Base-by-base conservation (phyloP, 2,797 vertebrate species). In the Sebastes diaconus region DNA sequence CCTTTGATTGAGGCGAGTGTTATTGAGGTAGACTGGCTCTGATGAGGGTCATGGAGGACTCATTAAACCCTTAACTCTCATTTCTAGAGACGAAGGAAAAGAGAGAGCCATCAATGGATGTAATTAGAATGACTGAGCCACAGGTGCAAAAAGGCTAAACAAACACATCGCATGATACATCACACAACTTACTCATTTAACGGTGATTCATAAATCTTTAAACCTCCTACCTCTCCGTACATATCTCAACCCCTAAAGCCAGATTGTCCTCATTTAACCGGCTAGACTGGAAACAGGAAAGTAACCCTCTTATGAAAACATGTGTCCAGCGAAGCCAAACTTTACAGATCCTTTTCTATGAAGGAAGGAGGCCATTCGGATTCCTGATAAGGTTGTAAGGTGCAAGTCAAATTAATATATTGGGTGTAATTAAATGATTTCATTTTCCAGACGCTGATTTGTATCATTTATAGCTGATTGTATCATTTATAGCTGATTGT, bases 1-100 rank as follows among this genome's bases (percentile, higher is more conserved):
- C 36, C 76, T 72, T 78, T 87, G 87, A 90, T 85, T 83, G 85
- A 83, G 61, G 72, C 42, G 68, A 79, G 68, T 57, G 36, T 86
- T 80, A 88, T 79, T 84, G 80, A 90, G 71, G 79, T 77, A 75
- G 87, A 88, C 79, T 50, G 80, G 77, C 80, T 90, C 75, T 90
- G 85, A 90, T 89, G 79, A 89, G 88, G 86, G 86, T 90, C 89
- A 88, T 75, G 61, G 34, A 77, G 61, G 63, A 88, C 73, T 88
- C 85, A 94, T 92, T 92, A 88, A 90, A 89, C 84, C 70, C 80
- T 90, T 77, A 85, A 84, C 84, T 90, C 68, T 77, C 32, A 80
- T 83, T 92, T 85, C 72, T 73, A 39, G 75, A 80, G 65, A 80
- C 46, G 57, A 59, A 74, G 72, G 14, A 74, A 75, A 80, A 84